Evolutionary conservation across 2,888 invertebrate genomes (phyloP), one percentile per base, ranked within the genome.

Genomic region (Amphipyra berbera): DNA sequence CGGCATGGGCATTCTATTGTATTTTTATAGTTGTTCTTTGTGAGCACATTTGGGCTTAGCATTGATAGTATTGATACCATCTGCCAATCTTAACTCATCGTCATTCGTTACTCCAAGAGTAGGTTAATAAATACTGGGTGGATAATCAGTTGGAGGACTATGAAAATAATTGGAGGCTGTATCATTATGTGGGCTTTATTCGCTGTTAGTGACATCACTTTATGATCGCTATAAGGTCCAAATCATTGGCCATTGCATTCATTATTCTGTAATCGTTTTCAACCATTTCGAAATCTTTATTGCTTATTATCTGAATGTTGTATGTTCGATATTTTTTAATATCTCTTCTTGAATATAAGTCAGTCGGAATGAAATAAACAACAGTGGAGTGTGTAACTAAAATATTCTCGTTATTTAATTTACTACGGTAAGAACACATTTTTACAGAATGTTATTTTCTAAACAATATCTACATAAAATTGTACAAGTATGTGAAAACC

Each of bases 321-420:
- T 33, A 13, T 58, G 6, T 27, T 37, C 9, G 7, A 40, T 47
- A 15, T 52, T 44, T 47, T 12, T 45, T 40, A 21, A 38, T 30
- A 15, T 54, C 12, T 64, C n/a, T 49, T 41, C 14, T 12, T 48
- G 10, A 38, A 54, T 14, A 45, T 48, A 8, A 15, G 15, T 61
- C 40, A 61, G 15, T 54, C 62, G 58, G 57, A 73, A 76, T 69
- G 58, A 87, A 90, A 89, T 89, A 89, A 93, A 87, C 85, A 90
- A 91, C 87, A 88, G 73, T 83, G 60, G 75, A 78, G 81, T 90
- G 88, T 92, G 91, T 95, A 95, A 95, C 95, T 95, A 95, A 95
- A 95, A 95, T 95, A 95, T 94, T 93, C 88, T 93, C 93, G 90
- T 95, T 95, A 95, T 95, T 95, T 95, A 95, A 95, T 95, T 95